Percentiles rank a stretch among this genome's conserved stretches.
These are phyloP conservation scores for Mythimna lalbum DNA, from an alignment of 2,888 invertebrate genomes.

Conservation along the genomic window DNA sequence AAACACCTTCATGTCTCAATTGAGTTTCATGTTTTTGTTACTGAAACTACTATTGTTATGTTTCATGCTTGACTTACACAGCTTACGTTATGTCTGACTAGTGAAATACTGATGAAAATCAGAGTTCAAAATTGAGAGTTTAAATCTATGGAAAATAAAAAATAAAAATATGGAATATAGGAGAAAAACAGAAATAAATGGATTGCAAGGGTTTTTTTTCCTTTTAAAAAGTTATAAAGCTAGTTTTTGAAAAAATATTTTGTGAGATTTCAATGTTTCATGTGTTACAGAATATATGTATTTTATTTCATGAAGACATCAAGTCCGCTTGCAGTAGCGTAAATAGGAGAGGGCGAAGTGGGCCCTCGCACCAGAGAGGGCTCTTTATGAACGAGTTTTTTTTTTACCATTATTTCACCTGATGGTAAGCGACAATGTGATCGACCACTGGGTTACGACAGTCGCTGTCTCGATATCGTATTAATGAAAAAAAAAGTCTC, in stretches of 20 bases:
- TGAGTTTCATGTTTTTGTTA: constrained; percentile 49
- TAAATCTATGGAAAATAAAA: no score
- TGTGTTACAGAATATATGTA: neutral
- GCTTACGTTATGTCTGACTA: constrained; percentile 17
- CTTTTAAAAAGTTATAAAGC: neutral
- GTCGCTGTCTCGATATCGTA: no score
- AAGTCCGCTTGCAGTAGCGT: no score
- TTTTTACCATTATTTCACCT: no score
- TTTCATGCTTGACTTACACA: constrained; percentile 49
- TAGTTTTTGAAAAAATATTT: neutral
- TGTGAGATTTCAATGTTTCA: neutral
- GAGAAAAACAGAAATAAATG: neutral
- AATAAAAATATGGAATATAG: no score
- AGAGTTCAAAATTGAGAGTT: constrained; percentile 15
- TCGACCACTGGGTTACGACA: no score
- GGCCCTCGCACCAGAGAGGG: no score
- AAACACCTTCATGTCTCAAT: constrained; percentile 53
- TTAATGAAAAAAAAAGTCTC: no score
- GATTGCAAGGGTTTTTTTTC: neutral
- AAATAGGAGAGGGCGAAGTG: no score
- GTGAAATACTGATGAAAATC: neutral
- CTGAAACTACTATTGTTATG: constrained; percentile 47
- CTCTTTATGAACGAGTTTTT: no score
- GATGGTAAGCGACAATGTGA: no score
- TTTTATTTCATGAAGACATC: neutral